Base-by-base conservation (phyloP, 2,888 invertebrate genomes). In the Argynnis bischoffii region DNA sequence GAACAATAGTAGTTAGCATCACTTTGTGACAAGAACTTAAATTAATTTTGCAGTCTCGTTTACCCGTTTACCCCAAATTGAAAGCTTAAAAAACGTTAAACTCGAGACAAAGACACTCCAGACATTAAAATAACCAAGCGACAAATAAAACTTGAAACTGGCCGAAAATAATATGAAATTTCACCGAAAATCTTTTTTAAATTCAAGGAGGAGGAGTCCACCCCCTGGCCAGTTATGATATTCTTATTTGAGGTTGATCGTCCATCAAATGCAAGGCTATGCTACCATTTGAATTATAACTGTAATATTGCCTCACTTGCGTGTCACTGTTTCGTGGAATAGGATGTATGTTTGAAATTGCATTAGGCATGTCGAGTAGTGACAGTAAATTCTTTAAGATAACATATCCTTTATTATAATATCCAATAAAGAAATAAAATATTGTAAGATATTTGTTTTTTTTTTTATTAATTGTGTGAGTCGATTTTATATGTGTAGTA, bases 151-250 rank as follows among this genome's bases (percentile, higher is more conserved):
- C 66, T 64, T 65, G 63, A 69, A 69, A 73, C 67, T 74, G 71
- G 67, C 74, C 74, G 72, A 68, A 72, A 72, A 72, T 72, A 74
- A 74, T 72, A 70, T 65, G 69, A 69, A 68, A 69, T 69, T 71
- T 71, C 69, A 87, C 88, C 89, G 83, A 90, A 90, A 88, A 88
- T 88, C 87, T 89, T 89, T 89, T 90, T 90, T 86, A 84, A 88
- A 87, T 87, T 82, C 77, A 77, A 84, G 74, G 74, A 84, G 85
- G 87, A 84, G 87, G 84, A 84, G 35, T 41, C 88, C 77, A 85
- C 86, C 74, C 80, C 82, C 78, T 88, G 90, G 89, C 88, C 90
- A 89, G 90, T 89, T 90, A 90, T 89, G 87, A 89, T 90, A 89
- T 90, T 91, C 90, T 90, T 90, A 89, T 91, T 91, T 90, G 55